Percentiles rank a stretch among this genome's conserved stretches.
These are phyloP conservation scores for Dendropsophus ebraccatus DNA, from an alignment of 2,113 vertebrate species.

Conservation along the genomic window DNA sequence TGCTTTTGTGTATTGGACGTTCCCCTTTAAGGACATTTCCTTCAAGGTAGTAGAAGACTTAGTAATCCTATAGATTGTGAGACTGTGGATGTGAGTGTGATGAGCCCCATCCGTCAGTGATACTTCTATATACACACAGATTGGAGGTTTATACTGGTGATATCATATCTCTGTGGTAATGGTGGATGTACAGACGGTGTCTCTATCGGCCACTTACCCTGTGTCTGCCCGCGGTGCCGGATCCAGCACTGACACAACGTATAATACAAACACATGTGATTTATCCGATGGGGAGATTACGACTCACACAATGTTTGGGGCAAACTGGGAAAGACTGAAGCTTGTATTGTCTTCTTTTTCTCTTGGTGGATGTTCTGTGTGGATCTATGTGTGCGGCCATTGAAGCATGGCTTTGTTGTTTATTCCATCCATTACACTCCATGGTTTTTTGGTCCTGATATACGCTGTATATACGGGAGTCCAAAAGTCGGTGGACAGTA, in stretches of 20 bases:
- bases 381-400: no score
- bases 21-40: no score
- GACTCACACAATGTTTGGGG: neutral
- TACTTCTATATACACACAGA: neutral
- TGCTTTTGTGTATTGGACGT: no score
- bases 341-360: neutral
- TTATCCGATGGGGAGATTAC: neutral
- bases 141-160: neutral
- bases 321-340: neutral
- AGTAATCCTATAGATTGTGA: no score
- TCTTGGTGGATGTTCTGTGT: no score
- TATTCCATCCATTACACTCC: no score
- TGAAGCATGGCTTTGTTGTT: no score
- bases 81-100: neutral
- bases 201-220: neutral
- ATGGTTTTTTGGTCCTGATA: no score
- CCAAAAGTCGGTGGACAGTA: no score
- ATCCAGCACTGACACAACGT: neutral
- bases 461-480: no score
- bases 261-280: conserved; percentile 5
- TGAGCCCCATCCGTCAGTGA: neutral
- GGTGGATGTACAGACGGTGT: neutral
- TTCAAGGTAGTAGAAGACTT: no score
- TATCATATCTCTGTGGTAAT: neutral
- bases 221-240: neutral